Percentiles rank a stretch among this genome's conserved stretches.
Evolutionary conservation across 2,113 vertebrate species (phyloP).

Genomic region (Burhinus oedicnemus): DNA sequence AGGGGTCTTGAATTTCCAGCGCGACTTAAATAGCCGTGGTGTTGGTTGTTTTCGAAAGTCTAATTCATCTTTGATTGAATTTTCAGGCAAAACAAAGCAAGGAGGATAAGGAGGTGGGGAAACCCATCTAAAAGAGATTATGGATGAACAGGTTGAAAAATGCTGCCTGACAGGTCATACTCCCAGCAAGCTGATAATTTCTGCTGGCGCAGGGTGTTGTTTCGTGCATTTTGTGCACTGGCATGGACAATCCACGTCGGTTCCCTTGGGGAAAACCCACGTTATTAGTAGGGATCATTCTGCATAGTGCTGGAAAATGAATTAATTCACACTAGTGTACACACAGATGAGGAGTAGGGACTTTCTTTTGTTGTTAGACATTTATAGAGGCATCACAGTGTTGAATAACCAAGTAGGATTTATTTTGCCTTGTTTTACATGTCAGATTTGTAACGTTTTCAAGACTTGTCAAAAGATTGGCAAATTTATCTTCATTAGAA

Average conservation of each 20-base stretch:
- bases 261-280: neutral
- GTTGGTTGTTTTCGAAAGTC: conserved; percentile 73
- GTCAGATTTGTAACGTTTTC: neutral
- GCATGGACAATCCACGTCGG: neutral
- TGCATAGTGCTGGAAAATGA: neutral
- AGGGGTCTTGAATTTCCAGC: conserved; percentile 22
- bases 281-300: neutral
- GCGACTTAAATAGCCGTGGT: neutral
- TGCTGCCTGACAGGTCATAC: conserved; percentile 41
- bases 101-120: conserved; percentile 67
- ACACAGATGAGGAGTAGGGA: neutral
- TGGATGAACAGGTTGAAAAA: conserved; percentile 67
- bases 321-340: neutral
- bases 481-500: neutral
- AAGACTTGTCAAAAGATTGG: neutral
- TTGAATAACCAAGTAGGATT: neutral
- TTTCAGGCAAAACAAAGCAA: conserved; percentile 76
- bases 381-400: neutral
- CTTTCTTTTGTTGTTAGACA: neutral
- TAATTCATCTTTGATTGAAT: conserved; percentile 90
- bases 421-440: neutral
- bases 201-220: neutral
- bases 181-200: conserved; percentile 1
- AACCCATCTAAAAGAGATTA: conserved; percentile 58
- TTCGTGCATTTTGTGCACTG: neutral